These are phyloP conservation scores for Dasypogon diadema DNA, from an alignment of 2,888 invertebrate genomes.

Conservation along the genomic window DNA sequence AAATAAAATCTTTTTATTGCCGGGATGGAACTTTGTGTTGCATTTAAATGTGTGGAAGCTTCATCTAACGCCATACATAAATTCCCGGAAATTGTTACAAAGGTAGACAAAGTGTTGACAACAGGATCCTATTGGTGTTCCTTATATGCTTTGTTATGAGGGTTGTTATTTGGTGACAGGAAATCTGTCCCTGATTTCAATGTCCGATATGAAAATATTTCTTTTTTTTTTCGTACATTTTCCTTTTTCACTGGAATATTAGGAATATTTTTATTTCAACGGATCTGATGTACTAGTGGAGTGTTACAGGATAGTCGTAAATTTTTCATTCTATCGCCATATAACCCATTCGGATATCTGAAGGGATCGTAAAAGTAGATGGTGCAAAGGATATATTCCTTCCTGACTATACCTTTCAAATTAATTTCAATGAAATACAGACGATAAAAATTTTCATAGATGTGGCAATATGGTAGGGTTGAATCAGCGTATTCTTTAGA, in stretches of 20 bases:
- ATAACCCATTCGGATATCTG: no score
- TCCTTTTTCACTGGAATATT: not conserved
- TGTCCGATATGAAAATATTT: slow-evolving; percentile 30
- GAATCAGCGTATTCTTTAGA: no score
- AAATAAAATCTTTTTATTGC: slow-evolving; percentile 55
- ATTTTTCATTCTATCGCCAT: no score
- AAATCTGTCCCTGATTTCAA: slow-evolving; percentile 50
- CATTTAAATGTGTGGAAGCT: slow-evolving; percentile 54
- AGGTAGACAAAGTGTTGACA: slow-evolving; percentile 53
- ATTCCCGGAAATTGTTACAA: slow-evolving; percentile 53
- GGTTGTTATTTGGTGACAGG: slow-evolving; percentile 51
- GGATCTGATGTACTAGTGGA: not conserved
- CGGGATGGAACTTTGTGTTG: slow-evolving; percentile 55
- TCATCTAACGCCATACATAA: slow-evolving; percentile 50
- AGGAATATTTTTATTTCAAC: slow-evolving; percentile 12
- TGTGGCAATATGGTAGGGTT: no score
- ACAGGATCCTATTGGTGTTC: slow-evolving; percentile 18
- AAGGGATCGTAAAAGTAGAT: no score
- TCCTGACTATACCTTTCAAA: no score
- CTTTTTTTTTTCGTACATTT: not conserved
- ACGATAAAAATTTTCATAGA: no score
- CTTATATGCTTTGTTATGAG: slow-evolving; percentile 13
- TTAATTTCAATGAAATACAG: no score
- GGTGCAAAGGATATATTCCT: no score
- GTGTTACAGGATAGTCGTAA: not conserved